Base-by-base conservation (phyloP, 2,113 vertebrate genomes). In the Sinocyclocheilus rhinocerous region DNA sequence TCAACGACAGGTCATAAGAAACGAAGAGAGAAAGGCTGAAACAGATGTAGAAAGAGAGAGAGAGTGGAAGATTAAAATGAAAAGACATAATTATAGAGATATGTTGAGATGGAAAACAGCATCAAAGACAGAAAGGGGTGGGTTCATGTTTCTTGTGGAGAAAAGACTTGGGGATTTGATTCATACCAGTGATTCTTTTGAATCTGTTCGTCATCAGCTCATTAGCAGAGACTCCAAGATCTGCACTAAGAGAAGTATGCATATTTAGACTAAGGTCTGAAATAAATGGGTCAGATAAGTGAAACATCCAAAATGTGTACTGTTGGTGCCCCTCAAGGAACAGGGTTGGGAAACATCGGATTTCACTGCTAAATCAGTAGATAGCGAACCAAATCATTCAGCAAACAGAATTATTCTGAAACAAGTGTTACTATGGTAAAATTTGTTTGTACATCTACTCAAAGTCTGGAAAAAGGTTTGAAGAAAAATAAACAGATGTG, bases 1-100 rank as follows among this genome's bases (percentile, higher is more conserved):
- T 90, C 83, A 90, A 76, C 87, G 85, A 88, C 63, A 70, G 63
- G 81, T 84, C 75, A 26, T 85, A 88, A 87, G 89, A 88, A 83
- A 90, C 87, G 85, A 70, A 86, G 48, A 73, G 13, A 75, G 83
- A 70, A 20, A 73, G 33, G 29, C 16, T 61, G 61, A 87, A 65
- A 52, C 52, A 76, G 63, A 57, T 26, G 26, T 26, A 57, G 10
- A 57, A 18, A 69, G 70, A 69, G 73, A 26, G 73, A 26, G 57
- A 45, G 85, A 61, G 39, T 9, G n/a, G 55, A 11, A 12, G 59
- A 39, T 55, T 57, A 15, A 33, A 61, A 67, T 70, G 36, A 39
- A 39, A 76, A 81, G 26, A 75, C 4, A 0, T 20, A 29, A 61
- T 69, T 45, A 85, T 76, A 52, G 42, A 77, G 11, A 42, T 48